Conservation (phyloP, 2,888 invertebrate species). For the Morpho deidamia region DNA sequence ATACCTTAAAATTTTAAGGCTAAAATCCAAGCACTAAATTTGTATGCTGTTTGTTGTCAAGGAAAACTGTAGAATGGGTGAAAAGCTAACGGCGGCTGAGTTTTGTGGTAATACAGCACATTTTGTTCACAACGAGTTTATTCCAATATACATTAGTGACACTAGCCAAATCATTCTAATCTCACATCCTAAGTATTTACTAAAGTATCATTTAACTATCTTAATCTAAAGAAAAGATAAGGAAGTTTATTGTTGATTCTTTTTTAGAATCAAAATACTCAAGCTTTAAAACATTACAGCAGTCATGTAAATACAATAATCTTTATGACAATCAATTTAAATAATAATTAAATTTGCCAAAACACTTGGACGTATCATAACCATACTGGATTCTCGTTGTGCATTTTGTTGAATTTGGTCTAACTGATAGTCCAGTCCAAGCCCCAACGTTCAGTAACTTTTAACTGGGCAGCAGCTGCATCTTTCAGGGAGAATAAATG, state of each 20-base stretch:
- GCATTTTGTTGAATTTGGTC: slow-evolving; percentile 34
- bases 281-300: neutral
- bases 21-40: slow-evolving; percentile 3
- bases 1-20: slow-evolving; percentile 6
- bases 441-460: slow-evolving; percentile 87
- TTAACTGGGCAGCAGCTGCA: slow-evolving; percentile 93
- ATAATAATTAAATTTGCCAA: slow-evolving; percentile 5
- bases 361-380: slow-evolving; percentile 22
- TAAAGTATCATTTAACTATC: too few species aligned
- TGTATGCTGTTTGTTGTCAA: neutral
- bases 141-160: slow-evolving; percentile 18
- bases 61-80: slow-evolving; percentile 12
- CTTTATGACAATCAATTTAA: slow-evolving; percentile 16
- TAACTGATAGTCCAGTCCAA: slow-evolving; percentile 78
- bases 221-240: too few species aligned
- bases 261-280: too few species aligned
- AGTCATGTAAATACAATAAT: slow-evolving; percentile 2
- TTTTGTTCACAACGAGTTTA: slow-evolving; percentile 19
- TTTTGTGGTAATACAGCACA: slow-evolving; percentile 12
- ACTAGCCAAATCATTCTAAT: slow-evolving; percentile 2
- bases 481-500: slow-evolving; percentile 94
- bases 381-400: slow-evolving; percentile 46
- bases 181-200: neutral
- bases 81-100: slow-evolving; percentile 47
- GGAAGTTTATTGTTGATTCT: too few species aligned